Evolutionary conservation across 1,140 invertebrate species (phyloP), one percentile per base, ranked within the genome.

Genomic region (Cydia amplana): DNA sequence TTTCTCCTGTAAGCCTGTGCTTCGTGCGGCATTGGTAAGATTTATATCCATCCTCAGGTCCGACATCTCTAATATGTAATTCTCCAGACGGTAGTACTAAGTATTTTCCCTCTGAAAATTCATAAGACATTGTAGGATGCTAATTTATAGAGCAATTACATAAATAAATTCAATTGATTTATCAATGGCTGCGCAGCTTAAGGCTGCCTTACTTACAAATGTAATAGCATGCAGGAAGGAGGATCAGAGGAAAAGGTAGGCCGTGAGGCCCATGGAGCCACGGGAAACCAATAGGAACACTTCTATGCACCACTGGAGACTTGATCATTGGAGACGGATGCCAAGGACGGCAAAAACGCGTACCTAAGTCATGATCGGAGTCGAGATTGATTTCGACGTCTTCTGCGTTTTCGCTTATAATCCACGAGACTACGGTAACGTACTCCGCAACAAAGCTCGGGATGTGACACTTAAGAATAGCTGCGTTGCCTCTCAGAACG

Each of bases 21-120:
- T 97, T 97, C 60, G 98, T 99, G 82, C 97, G 95, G 91, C 98
- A 99, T 89, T 98, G 97, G 87, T 98, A 98, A 77, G 96, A 97
- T 93, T 98, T 98, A 91, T 97, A 98, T 76, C 97, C 97, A 93
- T 98, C 98, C 90, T 98, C 97, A 78, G 97, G 97, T 90, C 96
- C 97, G 73, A 98, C 98, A 93, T 98, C 97, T 85, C 96, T 95
- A 85, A 98, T 98, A 89, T 98, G 98, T 72, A 98, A 94, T 94
- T 98, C 98, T 78, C 98, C 98, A 85, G 97, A 98, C 79, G 97
- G 98, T 76, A 98, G 93, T 40, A 98, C 97, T 87, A 98, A 94
- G 92, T 98, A 99, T 95, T 98, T 98, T 80, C 97, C 97, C 93
- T 98, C 97, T 98, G 93, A 78, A 75, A 82, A 84, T 80, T 20